These are phyloP conservation scores for Thalassophryne amazonica DNA, from an alignment of 2,797 vertebrate species.

Conservation along the genomic window DNA sequence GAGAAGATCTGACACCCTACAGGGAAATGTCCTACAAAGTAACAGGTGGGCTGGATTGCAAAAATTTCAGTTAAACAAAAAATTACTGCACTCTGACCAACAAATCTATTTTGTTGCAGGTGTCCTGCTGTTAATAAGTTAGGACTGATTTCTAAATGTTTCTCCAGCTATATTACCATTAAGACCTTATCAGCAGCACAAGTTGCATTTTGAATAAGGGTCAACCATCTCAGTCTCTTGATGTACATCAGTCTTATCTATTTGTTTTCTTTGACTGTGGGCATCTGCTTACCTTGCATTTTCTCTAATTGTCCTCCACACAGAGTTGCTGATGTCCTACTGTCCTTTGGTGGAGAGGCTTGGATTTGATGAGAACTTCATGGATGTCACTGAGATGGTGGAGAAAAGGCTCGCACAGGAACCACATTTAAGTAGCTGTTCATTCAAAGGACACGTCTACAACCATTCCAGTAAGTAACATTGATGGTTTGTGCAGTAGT, in stretches of 20 bases:
- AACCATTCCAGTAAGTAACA: conserved; percentile 71
- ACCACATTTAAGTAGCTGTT: conserved; percentile 19
- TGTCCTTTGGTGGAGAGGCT: conserved; percentile 87
- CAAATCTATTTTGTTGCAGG: too few species aligned
- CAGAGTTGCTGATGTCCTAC: conserved; percentile 86
- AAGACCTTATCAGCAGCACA: too few species aligned
- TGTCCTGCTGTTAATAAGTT: too few species aligned
- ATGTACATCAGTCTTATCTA: not conserved
- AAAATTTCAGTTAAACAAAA: too few species aligned
- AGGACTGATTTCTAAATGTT: too few species aligned
- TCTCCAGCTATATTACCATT: too few species aligned
- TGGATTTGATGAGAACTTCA: conserved; percentile 92
- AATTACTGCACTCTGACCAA: too few species aligned
- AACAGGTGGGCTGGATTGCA: conserved; percentile 77
- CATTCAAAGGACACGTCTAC: conserved; percentile 83
- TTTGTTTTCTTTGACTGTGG: not conserved
- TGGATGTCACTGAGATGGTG: conserved; percentile 86
- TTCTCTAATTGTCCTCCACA: conserved; percentile 14
- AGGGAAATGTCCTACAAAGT: conserved; percentile 89
- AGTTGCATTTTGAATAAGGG: too few species aligned
- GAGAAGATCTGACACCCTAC: conserved; percentile 90
- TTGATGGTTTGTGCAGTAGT: not conserved
- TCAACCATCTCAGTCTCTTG: not conserved
- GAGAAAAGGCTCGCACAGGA: conserved; percentile 70
- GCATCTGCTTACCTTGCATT: not conserved